These are phyloP conservation scores for Philopotamus ludificatus DNA, from an alignment of 1,140 invertebrate genomes.

Conservation along the genomic window DNA sequence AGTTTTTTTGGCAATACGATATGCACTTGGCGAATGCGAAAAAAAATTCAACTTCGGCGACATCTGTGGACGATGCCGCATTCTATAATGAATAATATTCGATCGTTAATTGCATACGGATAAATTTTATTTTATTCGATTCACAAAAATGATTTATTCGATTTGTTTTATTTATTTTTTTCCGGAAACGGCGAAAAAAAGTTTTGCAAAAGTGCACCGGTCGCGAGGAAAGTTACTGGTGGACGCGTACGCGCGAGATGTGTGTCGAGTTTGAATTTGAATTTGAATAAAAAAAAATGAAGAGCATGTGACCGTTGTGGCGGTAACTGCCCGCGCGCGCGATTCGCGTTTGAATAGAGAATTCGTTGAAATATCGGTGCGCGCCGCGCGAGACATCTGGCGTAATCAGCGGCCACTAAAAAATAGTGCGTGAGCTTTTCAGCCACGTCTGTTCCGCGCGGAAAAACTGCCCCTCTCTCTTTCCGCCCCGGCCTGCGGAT, in stretches of 20 bases:
- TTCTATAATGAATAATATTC: no score
- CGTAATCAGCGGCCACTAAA: constrained; percentile 42
- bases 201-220: not conserved
- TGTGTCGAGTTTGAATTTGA: no score
- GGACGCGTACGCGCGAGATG: constrained; percentile 8
- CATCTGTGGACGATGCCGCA: not conserved
- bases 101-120: not conserved
- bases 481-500: constrained; percentile 26
- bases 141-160: not conserved
- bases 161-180: not conserved
- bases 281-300: no score
- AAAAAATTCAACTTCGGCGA: no score
- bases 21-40: no score
- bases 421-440: constrained; percentile 41
- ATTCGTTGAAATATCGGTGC: constrained; percentile 5
- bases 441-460: not conserved
- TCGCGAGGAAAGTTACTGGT: constrained; percentile 13
- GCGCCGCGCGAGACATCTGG: constrained; percentile 38
- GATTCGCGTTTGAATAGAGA: constrained; percentile 10
- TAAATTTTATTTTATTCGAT: not conserved
- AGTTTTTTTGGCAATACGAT: no score
- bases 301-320: not conserved
- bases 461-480: constrained; percentile 26
- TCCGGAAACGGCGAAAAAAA: not conserved
- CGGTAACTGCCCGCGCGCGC: constrained; percentile 1